Evolutionary conservation across 2,797 vertebrate species (phyloP), one percentile per base, ranked within the genome.

Genomic region (Notoglanidium macrostoma): DNA sequence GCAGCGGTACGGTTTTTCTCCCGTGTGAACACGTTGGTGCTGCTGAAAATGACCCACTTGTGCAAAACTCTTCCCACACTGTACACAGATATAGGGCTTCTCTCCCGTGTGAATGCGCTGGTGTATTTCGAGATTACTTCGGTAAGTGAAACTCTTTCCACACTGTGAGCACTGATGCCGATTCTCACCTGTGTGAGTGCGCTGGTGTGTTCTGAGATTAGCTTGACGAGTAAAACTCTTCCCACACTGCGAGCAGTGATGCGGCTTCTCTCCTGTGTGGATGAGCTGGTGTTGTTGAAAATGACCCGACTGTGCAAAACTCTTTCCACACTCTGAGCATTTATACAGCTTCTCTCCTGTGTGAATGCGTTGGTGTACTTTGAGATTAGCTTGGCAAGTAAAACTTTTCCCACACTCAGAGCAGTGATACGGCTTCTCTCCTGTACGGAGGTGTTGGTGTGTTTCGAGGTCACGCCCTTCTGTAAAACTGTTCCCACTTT

Each of bases 171-270:
- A 83, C 17, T 51, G 61, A 51, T 83, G 59, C 0, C 80, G 80
- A 29, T 83, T 83, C 80, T 83, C 80, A 5, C 80, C 80, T 0
- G 61, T 67, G 35, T 80, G 78, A 9, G 4, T 23, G 35, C 78
- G 78, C 5, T 80, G 78, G 55, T 80, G 78, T 15, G 80, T 83
- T 21, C 80, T 15, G n/a, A 83, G 80, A 14, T 83, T 83, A 6
- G 80, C 78, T 40, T 80, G 78, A 44, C 78, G 78, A 3, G 78
- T 80, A 61, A 80, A 80, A 61, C 78, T 80, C 35, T n/a, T 80
- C 6, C 55, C 78, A 19, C 78, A 80, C 35, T 61, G 32, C 23
- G 57, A 61, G 23, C 80, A 83, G 2, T 83, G 61, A 12, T 46
- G 67, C 12, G 80, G 61, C 12, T 49, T 49, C 23, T 68, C 63